These are phyloP conservation scores for Kryptolebias marmoratus DNA, from an alignment of 2,113 vertebrate species.

Conservation along the genomic window DNA sequence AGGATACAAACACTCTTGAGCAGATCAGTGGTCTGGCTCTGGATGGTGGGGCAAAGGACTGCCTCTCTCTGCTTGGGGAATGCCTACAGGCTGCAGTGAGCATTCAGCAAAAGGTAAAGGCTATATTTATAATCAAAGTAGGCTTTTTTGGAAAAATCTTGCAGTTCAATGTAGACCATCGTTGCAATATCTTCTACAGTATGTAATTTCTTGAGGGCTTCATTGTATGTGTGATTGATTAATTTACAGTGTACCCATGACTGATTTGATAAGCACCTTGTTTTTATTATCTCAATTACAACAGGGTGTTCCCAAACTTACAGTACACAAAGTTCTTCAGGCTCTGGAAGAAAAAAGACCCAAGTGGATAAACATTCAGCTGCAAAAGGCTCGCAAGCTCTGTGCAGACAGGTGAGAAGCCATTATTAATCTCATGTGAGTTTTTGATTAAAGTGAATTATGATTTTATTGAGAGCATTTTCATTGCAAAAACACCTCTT, in stretches of 20 bases:
- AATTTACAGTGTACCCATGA: neutral
- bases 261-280: conserved; percentile 5
- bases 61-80: conserved; percentile 85
- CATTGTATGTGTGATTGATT: neutral
- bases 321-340: conserved; percentile 87
- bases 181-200: neutral
- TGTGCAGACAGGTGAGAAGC: conserved; percentile 86
- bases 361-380: conserved; percentile 89
- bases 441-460: conserved; percentile 7
- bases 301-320: conserved; percentile 83
- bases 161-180: neutral
- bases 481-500: conserved; percentile 26
- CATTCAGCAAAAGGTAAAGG: conserved; percentile 78
- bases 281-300: conserved; percentile 3
- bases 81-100: conserved; percentile 88
- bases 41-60: conserved; percentile 87
- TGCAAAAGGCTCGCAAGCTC: conserved; percentile 88
- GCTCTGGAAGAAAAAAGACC: conserved; percentile 88
- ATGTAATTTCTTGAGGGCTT: neutral
- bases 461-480: conserved; percentile 26
- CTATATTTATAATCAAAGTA: conserved; percentile 1
- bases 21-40: conserved; percentile 84
- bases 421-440: conserved; percentile 25
- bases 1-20: conserved; percentile 86
- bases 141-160: neutral